Evolutionary conservation across 2,113 vertebrate species (phyloP), one percentile per base, ranked within the genome.

Genomic region (Copsychus sechellarum): DNA sequence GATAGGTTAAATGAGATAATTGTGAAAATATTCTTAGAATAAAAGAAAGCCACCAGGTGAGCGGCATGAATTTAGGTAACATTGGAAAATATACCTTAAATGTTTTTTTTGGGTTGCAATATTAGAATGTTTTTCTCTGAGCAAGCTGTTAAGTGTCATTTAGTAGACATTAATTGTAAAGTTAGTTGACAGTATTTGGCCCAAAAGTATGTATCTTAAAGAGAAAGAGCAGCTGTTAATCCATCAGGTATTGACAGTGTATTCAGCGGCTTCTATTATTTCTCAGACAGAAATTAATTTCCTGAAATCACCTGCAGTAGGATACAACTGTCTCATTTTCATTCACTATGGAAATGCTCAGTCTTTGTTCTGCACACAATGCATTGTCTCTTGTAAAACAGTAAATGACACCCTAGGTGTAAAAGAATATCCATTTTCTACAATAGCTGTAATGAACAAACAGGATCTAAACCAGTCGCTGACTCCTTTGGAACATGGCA

Each of bases 201-300:
- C 88, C 76, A 96, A 95, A 95, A 94, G 82, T 93, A 84, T 95
- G 65, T 94, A 56, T 97, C 97, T 96, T 96, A 90, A 95, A 84
- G 66, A 81, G 67, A 81, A 94, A 90, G 73, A 95, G 61, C 51
- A 43, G 56, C 89, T 97, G 97, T 96, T 96, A 91, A 84, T 97
- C 88, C 88, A 81, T 83, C 92, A 89, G 88, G 85, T 85, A 92
- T 80, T 93, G 81, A 92, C 90, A 96, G 61, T 83, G 94, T 79
- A 91, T 86, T 84, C 73, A 86, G 69, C 62, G 76, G n/a, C 51
- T 94, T 96, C 77, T 80, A 6, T 96, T 98, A 77, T 94, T 97
- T 96, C 81, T 91, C 74, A 88, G 86, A 65, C 54, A 92, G 74
- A 96, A 98, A 96, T 97, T 98, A 95, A 97, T 97, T 98, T 97